A percentile compares a stretch with the other conserved stretches of the same genome.
Conservation (phyloP, 2,113 vertebrate genomes). For the Myocastor coypus region DNA sequence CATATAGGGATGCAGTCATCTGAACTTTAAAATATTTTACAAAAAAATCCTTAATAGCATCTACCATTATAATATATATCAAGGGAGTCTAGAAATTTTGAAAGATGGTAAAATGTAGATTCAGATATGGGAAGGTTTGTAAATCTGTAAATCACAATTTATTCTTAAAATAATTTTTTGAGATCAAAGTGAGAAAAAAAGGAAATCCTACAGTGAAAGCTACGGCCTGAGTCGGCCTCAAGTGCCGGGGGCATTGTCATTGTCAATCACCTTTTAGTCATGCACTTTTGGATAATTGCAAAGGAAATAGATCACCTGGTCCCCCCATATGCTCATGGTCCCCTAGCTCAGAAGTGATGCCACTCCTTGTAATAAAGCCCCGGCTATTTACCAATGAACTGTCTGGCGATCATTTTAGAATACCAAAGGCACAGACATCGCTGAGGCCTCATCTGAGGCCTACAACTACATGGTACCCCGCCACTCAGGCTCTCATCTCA, state of each 20-base stretch:
- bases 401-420: constrained; percentile 9
- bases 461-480: constrained; percentile 32
- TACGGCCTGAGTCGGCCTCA: constrained; percentile 54
- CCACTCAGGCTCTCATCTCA: background rate
- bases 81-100: constrained; percentile 31
- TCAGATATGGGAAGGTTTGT: background rate
- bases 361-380: constrained; percentile 59
- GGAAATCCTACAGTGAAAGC: constrained; percentile 30
- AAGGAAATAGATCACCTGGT: constrained; percentile 79
- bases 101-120: constrained; percentile 9
- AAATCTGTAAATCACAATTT: background rate
- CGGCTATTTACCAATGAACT: constrained; percentile 66
- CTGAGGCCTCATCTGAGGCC: constrained; percentile 15
- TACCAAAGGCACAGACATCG: background rate
- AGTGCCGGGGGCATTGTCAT: constrained; percentile 30
- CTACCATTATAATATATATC: background rate
- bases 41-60: constrained; percentile 8
- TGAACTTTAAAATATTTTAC: background rate
- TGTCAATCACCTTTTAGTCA: constrained; percentile 66
- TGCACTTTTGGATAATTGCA: constrained; percentile 71
- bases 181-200: constrained; percentile 30
- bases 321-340: constrained; percentile 72
- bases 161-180: constrained; percentile 58
- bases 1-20: background rate
- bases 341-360: constrained; percentile 50